These are phyloP conservation scores for Diogma glabrata DNA, from an alignment of 2,888 invertebrate species.

Conservation along the genomic window DNA sequence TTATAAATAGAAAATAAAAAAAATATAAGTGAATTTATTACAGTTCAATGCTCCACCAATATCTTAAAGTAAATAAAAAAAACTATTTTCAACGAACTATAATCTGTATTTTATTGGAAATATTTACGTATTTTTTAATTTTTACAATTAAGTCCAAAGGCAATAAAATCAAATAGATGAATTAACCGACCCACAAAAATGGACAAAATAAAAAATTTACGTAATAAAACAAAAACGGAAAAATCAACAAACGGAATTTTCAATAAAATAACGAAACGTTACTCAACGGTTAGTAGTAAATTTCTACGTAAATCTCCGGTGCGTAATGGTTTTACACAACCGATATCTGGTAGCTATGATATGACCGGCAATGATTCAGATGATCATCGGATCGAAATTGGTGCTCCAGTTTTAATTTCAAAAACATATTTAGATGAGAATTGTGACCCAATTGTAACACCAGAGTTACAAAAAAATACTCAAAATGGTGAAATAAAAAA, in stretches of 20 bases:
- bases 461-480: background rate
- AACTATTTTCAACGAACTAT: no score
- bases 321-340: constrained; percentile 17
- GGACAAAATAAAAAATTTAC: constrained; percentile 21
- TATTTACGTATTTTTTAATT: no score
- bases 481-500: constrained; percentile 13
- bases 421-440: constrained; percentile 34
- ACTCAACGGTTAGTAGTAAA: constrained; percentile 32
- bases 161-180: no score
- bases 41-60: no score
- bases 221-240: constrained; percentile 21
- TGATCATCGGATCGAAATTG: constrained; percentile 34
- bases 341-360: constrained; percentile 31
- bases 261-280: constrained; percentile 32
- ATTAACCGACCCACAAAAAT: constrained; percentile 16
- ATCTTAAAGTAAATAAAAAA: no score
- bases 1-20: no score
- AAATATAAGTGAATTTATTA: no score
- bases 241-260: constrained; percentile 25
- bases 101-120: no score
- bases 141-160: no score
- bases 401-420: constrained; percentile 34
- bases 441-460: constrained; percentile 13
- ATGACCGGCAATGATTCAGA: constrained; percentile 33
- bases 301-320: constrained; percentile 27